Percentiles rank a stretch among this genome's conserved stretches.
Evolutionary conservation across 2,113 vertebrate genomes (phyloP).

Genomic region (Grammomys surdaster): DNA sequence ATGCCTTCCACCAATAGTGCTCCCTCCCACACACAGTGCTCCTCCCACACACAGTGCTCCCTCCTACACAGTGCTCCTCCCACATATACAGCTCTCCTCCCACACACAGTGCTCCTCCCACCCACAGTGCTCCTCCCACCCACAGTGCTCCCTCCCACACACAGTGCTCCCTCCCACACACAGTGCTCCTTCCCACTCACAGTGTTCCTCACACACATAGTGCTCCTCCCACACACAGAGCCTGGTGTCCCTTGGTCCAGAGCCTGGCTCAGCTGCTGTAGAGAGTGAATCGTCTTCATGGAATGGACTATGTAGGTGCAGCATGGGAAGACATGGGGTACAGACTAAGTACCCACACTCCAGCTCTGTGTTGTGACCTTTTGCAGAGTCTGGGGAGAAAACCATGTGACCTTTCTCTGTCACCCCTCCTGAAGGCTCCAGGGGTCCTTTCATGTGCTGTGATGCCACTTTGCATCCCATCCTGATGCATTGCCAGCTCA

Average conservation of each 20-base stretch:
- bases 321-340: neutral
- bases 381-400: neutral
- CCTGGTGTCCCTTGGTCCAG: neutral
- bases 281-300: neutral
- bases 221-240: too few species aligned
- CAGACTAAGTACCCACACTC: neutral
- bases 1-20: neutral
- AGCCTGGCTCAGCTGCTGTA: neutral
- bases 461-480: neutral
- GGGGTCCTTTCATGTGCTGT: neutral
- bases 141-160: too few species aligned
- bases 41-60: too few species aligned
- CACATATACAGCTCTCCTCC: too few species aligned
- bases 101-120: too few species aligned
- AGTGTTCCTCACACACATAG: too few species aligned
- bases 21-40: too few species aligned
- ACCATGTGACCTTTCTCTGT: neutral
- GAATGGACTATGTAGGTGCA: neutral
- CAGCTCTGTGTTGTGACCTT: neutral
- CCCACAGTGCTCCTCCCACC: too few species aligned
- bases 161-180: too few species aligned
- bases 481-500: neutral
- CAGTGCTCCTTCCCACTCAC: too few species aligned
- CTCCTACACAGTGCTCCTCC: too few species aligned
- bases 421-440: neutral